A percentile compares a stretch with the other conserved stretches of the same genome.
These are phyloP conservation scores for Heterohyrax brucei DNA, from an alignment of 2,797 vertebrate genomes.

Conservation along the genomic window DNA sequence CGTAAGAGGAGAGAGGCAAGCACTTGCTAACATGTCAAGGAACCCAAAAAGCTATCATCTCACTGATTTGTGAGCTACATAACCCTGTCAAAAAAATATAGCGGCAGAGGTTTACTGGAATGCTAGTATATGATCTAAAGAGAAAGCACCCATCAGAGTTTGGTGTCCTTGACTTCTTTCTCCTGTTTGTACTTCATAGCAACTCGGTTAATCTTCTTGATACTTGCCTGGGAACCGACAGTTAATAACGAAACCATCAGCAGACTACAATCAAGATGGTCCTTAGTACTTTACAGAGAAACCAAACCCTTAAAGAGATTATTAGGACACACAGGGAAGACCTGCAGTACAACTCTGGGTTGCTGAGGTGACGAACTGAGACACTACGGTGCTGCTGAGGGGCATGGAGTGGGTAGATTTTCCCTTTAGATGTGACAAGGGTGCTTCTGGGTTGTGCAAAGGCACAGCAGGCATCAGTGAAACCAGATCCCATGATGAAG, in stretches of 20 bases:
- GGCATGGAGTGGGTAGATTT: neutral
- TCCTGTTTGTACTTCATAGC: neutral
- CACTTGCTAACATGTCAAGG: neutral
- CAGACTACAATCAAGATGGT: neutral
- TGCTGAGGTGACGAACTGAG: neutral
- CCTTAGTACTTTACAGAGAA: slow-evolving; percentile 26
- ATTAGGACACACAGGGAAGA: neutral
- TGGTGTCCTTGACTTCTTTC: neutral
- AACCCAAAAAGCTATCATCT: neutral
- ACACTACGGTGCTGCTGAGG: neutral
- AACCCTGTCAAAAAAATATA: neutral
- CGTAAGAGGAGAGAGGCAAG: neutral
- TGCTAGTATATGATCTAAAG: neutral
- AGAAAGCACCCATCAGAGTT: neutral
- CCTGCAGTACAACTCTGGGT: neutral
- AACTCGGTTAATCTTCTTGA: slow-evolving; percentile 52
- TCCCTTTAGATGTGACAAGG: neutral
- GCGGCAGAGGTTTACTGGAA: slow-evolving; percentile 1
- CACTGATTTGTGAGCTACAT: neutral
- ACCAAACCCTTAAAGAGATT: neutral
- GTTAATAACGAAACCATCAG: slow-evolving; percentile 35
- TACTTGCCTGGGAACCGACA: neutral
- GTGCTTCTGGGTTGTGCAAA: neutral
- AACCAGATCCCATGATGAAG: neutral
- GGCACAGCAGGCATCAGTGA: neutral